phyloP scores from a whole-genome alignment of 1,140 invertebrate genomes.

The Hestina assimilis region DNA sequence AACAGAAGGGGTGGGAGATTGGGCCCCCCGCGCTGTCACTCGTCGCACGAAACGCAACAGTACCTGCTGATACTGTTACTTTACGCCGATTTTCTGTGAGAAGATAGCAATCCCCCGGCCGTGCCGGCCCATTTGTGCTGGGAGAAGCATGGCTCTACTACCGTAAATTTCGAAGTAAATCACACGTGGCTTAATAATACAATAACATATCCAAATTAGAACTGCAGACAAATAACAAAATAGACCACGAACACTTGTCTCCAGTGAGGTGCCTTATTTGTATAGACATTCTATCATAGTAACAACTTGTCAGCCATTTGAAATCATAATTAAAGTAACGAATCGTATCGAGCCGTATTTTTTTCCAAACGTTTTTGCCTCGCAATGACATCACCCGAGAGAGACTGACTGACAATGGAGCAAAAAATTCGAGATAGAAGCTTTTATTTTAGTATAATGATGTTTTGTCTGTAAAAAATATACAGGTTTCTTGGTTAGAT shows the following conservation, averaged over 20 bases:
- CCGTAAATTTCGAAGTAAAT: too few relatives aligned
- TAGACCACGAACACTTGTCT: not conserved
- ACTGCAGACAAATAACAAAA: too few relatives aligned
- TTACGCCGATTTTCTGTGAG: too few relatives aligned
- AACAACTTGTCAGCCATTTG: not conserved
- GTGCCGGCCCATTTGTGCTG: too few relatives aligned
- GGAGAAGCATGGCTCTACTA: too few relatives aligned
- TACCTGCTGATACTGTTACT: too few relatives aligned
- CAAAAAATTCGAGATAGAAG: conserved; percentile 1
- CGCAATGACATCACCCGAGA: conserved; percentile 5
- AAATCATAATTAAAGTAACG: conserved; percentile 11
- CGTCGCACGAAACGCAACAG: too few relatives aligned
- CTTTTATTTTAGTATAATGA: conserved; percentile 11
- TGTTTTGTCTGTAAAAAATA: not conserved
- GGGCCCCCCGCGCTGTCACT: too few relatives aligned
- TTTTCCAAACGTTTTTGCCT: not conserved
- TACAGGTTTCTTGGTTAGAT: not conserved
- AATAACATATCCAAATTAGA: too few relatives aligned
- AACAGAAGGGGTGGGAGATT: too few relatives aligned
- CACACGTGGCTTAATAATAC: too few relatives aligned
- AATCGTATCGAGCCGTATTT: conserved; percentile 3
- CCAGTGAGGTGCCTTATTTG: not conserved
- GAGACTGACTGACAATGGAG: not conserved
- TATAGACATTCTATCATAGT: not conserved
- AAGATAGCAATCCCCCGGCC: too few relatives aligned